Evolutionary conservation across 2,888 invertebrate genomes (phyloP).

Genomic region (Drosophila paracracens): DNA sequence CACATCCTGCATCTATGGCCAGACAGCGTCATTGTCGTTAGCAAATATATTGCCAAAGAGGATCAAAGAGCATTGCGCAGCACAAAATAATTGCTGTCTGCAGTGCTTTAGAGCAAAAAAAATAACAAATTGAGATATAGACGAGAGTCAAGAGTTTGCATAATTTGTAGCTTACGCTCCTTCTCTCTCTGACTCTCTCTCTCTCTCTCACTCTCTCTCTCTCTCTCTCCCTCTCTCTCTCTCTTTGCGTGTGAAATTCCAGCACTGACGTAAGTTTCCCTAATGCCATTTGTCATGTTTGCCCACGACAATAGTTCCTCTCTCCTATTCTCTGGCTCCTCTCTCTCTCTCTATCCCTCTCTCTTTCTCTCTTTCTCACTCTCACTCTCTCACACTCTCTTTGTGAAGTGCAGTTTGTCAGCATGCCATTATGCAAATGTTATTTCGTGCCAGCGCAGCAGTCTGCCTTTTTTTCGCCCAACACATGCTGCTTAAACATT

Average conservation of each 20-base stretch:
- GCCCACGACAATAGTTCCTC: slow-evolving; percentile 6
- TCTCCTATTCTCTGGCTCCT: background rate
- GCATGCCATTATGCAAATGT: slow-evolving; percentile 76
- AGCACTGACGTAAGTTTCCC: slow-evolving; percentile 61
- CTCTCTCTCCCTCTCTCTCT: background rate
- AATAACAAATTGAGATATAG: background rate
- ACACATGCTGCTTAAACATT: slow-evolving; percentile 29
- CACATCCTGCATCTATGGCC: slow-evolving; percentile 48
- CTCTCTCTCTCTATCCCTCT: background rate
- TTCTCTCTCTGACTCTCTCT: background rate
- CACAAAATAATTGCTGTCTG: slow-evolving; percentile 68
- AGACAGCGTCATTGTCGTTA: slow-evolving; percentile 76
- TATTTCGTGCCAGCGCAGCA: slow-evolving; percentile 63
- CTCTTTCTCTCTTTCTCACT: background rate
- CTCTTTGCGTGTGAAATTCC: slow-evolving; percentile 57
- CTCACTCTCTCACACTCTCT: background rate
- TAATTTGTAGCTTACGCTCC: slow-evolving; percentile 34
- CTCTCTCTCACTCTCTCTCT: background rate
- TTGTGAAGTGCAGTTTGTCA: slow-evolving; percentile 61
- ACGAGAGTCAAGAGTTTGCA: slow-evolving; percentile 23
- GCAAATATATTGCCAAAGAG: slow-evolving; percentile 78
- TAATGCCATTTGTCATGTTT: slow-evolving; percentile 75
- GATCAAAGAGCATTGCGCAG: slow-evolving; percentile 69
- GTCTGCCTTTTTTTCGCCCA: slow-evolving; percentile 11
- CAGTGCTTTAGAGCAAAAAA: slow-evolving; percentile 39